Evolutionary conservation across 2,888 invertebrate genomes (phyloP), one percentile per base, ranked within the genome.

Genomic region (Autographa gamma): DNA sequence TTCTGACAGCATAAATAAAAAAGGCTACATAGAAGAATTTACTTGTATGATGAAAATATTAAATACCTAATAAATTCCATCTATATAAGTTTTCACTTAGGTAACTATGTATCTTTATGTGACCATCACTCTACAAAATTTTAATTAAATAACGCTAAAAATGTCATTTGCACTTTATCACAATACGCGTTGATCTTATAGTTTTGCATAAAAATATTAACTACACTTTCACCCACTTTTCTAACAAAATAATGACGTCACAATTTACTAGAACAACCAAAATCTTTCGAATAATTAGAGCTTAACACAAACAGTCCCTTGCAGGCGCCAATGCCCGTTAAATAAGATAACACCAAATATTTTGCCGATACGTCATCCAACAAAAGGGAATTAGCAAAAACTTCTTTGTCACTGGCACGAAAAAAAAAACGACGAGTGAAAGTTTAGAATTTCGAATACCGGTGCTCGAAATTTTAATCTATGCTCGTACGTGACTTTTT

Each of bases 311-410:
- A 71, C 59, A 82, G 59, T 43, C 54, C 32, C 43, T 56, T 65
- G 54, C 74, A 76, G 83, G 76, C 83, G 85, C 85, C 83, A 82
- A 60, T 56, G 32, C 63, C 75, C 63, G 66, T 73, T 73, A 73
- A 16, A 16, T 52, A 19, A 76, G 81, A 80, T 64, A 81, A 71
- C 63, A 73, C 62, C 72, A 76, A 83, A 83, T 81, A 85, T 80
- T 83, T 84, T 76, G 76, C 60, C 61, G 66, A 73, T 34, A 74
- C 71, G 81, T 82, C 82, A 80, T 60, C 66, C n/a, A 6, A 60
- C 60, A 54, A 13, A 41, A 68, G 59, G 74, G 81, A 80, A 83
- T 77, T 61, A 32, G 48, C 75, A 79, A 82, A 79, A 82, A 79
- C 65, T 56, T 80, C 83, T 74, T 85, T 81, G 85, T 86, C 80